Conservation (phyloP, 2,888 invertebrate species). For the Electrophaes corylata region DNA sequence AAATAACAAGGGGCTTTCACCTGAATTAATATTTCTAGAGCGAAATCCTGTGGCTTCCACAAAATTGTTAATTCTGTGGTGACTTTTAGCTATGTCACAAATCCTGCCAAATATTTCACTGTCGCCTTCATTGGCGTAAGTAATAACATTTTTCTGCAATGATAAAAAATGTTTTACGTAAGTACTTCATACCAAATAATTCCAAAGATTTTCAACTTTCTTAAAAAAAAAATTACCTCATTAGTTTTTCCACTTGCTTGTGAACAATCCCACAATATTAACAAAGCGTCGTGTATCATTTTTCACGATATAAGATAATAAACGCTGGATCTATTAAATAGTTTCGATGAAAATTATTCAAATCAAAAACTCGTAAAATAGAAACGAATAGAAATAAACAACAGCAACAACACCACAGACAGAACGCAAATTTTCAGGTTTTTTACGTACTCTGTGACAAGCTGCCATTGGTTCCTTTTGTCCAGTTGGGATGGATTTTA, state of each 20-base stretch:
- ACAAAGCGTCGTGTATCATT: constrained; percentile 88
- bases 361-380: no score
- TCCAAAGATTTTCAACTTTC: not conserved
- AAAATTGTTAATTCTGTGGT: constrained; percentile 87
- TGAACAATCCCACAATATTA: constrained; percentile 86
- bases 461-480: not conserved
- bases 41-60: constrained; percentile 78
- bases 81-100: constrained; percentile 85
- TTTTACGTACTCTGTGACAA: no score
- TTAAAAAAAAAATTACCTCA: constrained; percentile 32
- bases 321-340: no score
- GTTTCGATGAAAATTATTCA: no score
- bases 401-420: no score
- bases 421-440: no score
- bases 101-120: constrained; percentile 85
- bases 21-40: constrained; percentile 76
- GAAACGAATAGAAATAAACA: no score
- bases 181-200: not conserved
- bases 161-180: not conserved
- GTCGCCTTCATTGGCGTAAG: constrained; percentile 88
- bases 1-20: constrained; percentile 50
- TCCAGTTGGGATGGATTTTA: no score
- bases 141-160: constrained; percentile 63
- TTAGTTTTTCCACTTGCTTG: constrained; percentile 48
- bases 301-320: constrained; percentile 38